Evolutionary conservation across 2,888 invertebrate species (phyloP).

Genomic region (Lathronympha strigana): DNA sequence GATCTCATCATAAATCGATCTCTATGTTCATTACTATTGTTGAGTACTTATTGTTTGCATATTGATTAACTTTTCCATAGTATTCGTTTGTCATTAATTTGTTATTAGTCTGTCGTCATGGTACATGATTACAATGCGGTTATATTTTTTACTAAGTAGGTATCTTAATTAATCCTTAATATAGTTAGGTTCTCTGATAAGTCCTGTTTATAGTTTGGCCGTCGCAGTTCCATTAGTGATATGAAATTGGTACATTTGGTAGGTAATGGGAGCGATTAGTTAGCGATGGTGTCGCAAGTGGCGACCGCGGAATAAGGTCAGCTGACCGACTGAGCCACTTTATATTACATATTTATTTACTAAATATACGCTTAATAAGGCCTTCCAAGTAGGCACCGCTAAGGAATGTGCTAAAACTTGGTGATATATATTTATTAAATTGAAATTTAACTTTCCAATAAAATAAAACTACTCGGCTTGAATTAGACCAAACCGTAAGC

Average conservation of each 20-base stretch:
- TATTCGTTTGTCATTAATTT: not conserved
- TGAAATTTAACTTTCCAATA: no score
- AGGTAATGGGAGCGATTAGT: slow-evolving; percentile 19
- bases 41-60: slow-evolving; percentile 1
- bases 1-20: no score
- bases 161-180: slow-evolving; percentile 18
- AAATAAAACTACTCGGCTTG: no score
- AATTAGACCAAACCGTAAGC: no score
- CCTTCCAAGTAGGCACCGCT: no score
- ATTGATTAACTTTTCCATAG: not conserved
- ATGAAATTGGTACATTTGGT: not conserved
- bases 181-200: slow-evolving; percentile 15
- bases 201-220: slow-evolving; percentile 12
- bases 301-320: slow-evolving; percentile 20
- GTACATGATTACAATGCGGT: not conserved
- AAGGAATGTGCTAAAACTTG: no score
- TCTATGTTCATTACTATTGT: slow-evolving; percentile 5
- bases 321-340: not conserved
- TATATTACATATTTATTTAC: not conserved
- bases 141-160: not conserved
- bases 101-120: not conserved
- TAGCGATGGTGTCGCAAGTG: slow-evolving; percentile 16
- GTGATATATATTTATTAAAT: no score
- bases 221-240: slow-evolving; percentile 29
- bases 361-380: not conserved